phyloP scores from a whole-genome alignment of 2,888 invertebrate species.

The Agrotis clavis region DNA sequence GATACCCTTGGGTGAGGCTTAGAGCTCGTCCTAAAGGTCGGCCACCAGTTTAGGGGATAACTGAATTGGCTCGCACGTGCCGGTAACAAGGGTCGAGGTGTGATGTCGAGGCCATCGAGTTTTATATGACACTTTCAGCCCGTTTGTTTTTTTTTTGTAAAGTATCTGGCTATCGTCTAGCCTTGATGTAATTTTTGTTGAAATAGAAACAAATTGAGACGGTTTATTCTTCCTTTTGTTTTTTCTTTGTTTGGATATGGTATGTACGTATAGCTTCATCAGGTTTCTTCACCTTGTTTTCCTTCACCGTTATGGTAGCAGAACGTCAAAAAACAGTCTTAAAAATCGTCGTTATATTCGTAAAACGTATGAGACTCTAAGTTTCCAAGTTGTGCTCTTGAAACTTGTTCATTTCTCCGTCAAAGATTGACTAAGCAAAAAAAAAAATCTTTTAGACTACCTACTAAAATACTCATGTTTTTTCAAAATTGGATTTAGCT shows the following conservation, averaged over 20 bases:
- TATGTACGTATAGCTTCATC: too few species aligned
- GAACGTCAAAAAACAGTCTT: too few species aligned
- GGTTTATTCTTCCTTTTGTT: too few species aligned
- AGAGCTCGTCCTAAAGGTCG: conserved; percentile 43
- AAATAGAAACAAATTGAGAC: too few species aligned
- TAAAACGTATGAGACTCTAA: neutral
- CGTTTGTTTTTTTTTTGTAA: conserved; percentile 3
- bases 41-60: conserved; percentile 44
- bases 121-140: conserved; percentile 22
- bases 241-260: too few species aligned
- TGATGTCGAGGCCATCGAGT: conserved; percentile 25
- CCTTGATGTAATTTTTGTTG: too few species aligned
- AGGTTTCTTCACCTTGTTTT: too few species aligned
- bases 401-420: neutral
- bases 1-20: conserved; percentile 37
- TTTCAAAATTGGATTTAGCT: neutral
- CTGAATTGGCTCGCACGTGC: conserved; percentile 57
- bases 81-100: conserved; percentile 47
- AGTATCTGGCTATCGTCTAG: too few species aligned
- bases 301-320: too few species aligned
- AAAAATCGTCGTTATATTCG: too few species aligned
- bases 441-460: neutral
- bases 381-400: too few species aligned
- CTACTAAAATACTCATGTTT: neutral
- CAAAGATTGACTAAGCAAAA: too few species aligned